Evolutionary conservation across 2,797 vertebrate genomes (phyloP), one percentile per base, ranked within the genome.

Genomic region (Xiphorhynchus erythropygius): DNA sequence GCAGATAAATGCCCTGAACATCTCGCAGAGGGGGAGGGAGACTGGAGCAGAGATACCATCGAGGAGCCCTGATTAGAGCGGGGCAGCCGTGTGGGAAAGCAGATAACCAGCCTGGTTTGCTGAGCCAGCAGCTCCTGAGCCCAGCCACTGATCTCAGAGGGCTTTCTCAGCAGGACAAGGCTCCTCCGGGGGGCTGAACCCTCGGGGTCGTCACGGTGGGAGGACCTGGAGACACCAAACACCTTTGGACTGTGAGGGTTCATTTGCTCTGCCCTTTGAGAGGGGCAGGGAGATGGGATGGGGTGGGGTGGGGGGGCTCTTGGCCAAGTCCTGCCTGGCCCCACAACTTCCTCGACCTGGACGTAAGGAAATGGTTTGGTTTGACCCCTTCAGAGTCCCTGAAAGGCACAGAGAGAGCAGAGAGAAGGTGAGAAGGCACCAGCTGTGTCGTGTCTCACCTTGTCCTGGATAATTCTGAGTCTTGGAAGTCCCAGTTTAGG

Each of bases 181-280:
- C 50, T 35, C 21, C 70, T 63, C 3, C 1, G 16, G 33, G 21
- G 24, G 2, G 10, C 32, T 30, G 33, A 37, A 17, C 5, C 32
- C 7, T 37, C 0, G 1, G 46, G 47, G n/a, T 62, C 0, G 0
- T 82, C 78, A 32, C 0, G 1, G 37, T 19, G 63, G 70, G 57
- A 73, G 75, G 25, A 42, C 13, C 55, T 25, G 33, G 65, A 65
- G 62, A n/a, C 57, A 60, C 18, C 50, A 24, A 62, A 63, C 12
- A 24, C 15, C 19, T 84, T 50, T 65, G 71, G 63, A 67, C 65
- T 55, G 28, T 5, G 22, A 42, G 62, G 30, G n/a, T 19, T 79
- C 3, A 3, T 24, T 71, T 35, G 23, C 9, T 87, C 37, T 82
- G 90, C 12, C 1, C 14, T 56, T 39, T 6, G 12, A 5, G 2